Percentiles rank a stretch among this genome's conserved stretches.
Evolutionary conservation across 2,113 vertebrate genomes (phyloP).

Genomic region (Ciconia boyciana): DNA sequence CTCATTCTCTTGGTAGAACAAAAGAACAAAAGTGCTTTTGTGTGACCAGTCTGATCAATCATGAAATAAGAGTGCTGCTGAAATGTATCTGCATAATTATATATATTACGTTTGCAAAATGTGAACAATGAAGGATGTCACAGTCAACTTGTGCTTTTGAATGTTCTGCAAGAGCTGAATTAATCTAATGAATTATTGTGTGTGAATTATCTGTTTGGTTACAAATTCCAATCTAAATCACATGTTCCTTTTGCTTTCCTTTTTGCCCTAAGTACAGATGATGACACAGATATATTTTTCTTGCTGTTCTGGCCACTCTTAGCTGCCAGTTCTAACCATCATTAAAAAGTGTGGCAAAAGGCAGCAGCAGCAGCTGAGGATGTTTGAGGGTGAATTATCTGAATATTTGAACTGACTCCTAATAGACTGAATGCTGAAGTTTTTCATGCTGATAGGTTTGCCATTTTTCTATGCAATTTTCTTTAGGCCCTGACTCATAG

Average conservation of each 20-base stretch:
- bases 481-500: neutral
- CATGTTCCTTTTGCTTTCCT: neutral
- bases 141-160: neutral
- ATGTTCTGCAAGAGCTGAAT: neutral
- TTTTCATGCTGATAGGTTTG: neutral
- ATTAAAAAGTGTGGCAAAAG: neutral
- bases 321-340: neutral
- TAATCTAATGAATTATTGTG: neutral
- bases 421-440: neutral
- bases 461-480: neutral
- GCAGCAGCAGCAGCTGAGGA: neutral
- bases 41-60: neutral
- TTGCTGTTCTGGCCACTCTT: neutral
- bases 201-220: neutral
- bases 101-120: neutral
- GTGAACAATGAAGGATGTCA: neutral
- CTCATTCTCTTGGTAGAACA: neutral
- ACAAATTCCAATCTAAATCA: neutral
- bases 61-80: neutral
- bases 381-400: neutral
- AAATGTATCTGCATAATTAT: neutral
- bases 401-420: neutral
- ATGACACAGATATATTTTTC: neutral
- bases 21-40: neutral
- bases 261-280: neutral